Conservation (phyloP, 2,797 vertebrate genomes). For the Phaenicophaeus curvirostris region DNA sequence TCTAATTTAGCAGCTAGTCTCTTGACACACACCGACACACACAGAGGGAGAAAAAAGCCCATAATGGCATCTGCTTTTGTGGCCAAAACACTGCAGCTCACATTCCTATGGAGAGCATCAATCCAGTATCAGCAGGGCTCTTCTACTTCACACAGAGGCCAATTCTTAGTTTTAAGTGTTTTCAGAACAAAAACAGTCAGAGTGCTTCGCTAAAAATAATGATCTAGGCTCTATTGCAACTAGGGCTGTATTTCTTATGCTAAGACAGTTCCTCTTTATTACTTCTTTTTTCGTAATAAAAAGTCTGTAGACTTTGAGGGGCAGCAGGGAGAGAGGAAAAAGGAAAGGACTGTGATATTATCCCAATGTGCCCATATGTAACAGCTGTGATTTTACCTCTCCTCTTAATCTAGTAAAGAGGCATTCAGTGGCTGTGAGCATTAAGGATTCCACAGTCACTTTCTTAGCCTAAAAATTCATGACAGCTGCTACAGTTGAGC, state of each 20-base stretch:
- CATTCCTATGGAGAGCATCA: conserved; percentile 15
- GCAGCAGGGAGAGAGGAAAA: background rate
- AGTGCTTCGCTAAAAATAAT: conserved; percentile 10
- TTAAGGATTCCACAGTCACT: background rate
- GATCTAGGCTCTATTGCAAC: background rate
- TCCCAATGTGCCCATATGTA: background rate
- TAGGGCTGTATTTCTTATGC: background rate
- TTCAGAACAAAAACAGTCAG: background rate
- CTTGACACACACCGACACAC: background rate
- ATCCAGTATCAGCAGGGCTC: conserved; percentile 19
- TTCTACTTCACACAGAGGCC: conserved; percentile 3
- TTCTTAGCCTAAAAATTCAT: background rate
- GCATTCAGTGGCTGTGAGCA: background rate
- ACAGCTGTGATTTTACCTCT: background rate
- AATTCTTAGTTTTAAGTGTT: background rate
- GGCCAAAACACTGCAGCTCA: background rate
- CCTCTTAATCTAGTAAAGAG: background rate
- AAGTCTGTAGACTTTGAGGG: background rate
- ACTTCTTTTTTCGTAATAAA: background rate
- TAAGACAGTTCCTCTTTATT: background rate
- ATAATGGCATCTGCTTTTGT: background rate
- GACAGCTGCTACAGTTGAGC: background rate
- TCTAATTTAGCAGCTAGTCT: background rate
- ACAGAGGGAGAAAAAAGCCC: background rate
- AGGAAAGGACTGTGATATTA: background rate